phyloP scores from a whole-genome alignment of 2,797 vertebrate genomes.

The Peromyscus eremicus region DNA sequence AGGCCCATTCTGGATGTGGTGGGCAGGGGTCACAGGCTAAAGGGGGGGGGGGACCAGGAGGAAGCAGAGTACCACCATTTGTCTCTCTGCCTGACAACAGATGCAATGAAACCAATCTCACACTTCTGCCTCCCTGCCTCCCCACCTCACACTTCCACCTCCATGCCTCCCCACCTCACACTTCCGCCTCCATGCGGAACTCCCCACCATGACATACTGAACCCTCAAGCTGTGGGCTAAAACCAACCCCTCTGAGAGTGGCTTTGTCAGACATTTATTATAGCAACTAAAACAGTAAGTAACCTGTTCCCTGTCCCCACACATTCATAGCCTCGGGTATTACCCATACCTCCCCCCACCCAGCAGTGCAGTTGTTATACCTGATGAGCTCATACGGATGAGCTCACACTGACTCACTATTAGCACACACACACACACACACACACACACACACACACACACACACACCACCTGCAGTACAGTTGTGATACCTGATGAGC shows the following conservation, averaged over 20 bases:
- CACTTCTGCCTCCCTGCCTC: background rate
- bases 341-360: too few relatives aligned
- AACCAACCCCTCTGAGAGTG: background rate
- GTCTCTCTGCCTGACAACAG: background rate
- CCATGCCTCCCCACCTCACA: too few relatives aligned
- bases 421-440: too few relatives aligned
- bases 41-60: background rate
- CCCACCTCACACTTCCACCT: too few relatives aligned
- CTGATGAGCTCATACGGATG: too few relatives aligned
- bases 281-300: background rate
- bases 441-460: too few relatives aligned
- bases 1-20: background rate
- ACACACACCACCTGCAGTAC: too few relatives aligned
- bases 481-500: background rate
- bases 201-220: background rate
- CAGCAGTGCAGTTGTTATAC: background rate
- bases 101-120: background rate
- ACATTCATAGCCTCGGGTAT: background rate
- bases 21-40: background rate
- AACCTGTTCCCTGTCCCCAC: background rate
- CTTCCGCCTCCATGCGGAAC: too few relatives aligned
- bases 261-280: background rate
- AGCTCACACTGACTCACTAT: fast-evolving
- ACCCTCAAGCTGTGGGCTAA: background rate
- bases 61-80: background rate